Evolutionary conservation across 1,140 invertebrate species (phyloP).

Genomic region (Papilio helenus): DNA sequence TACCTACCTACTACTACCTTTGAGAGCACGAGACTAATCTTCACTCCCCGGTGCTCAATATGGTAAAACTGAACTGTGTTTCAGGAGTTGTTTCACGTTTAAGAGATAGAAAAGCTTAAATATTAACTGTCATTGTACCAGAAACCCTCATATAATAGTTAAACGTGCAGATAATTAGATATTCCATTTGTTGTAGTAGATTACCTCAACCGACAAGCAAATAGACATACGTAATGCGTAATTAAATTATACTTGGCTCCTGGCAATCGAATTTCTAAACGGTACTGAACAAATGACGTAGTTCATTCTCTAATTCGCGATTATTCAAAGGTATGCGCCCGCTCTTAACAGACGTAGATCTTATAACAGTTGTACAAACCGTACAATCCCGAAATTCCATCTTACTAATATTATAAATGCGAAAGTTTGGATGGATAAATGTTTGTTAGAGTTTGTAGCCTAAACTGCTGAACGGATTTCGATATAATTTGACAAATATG

Average conservation of each 20-base stretch:
- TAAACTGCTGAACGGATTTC: too few species aligned
- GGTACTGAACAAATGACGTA: not conserved
- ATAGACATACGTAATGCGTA: not conserved
- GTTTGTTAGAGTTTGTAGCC: too few species aligned
- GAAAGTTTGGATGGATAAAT: too few species aligned
- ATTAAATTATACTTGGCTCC: not conserved
- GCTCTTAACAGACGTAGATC: too few species aligned
- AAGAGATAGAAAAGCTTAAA: not conserved
- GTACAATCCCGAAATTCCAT: too few species aligned
- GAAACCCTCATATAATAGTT: not conserved
- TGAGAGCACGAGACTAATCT: too few species aligned
- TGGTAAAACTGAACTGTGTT: not conserved
- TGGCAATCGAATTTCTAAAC: not conserved
- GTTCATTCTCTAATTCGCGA: not conserved
- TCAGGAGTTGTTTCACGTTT: not conserved
- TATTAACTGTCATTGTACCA: not conserved
- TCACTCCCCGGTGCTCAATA: too few species aligned
- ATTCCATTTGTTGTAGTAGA: conserved; percentile 9
- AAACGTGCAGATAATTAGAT: not conserved
- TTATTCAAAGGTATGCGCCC: too few species aligned
- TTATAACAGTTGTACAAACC: too few species aligned
- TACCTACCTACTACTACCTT: too few species aligned
- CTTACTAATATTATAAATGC: too few species aligned
- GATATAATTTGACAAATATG: too few species aligned
- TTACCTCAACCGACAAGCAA: not conserved